phyloP scores from a whole-genome alignment of 2,113 vertebrate species.

The Cromileptes altivelis region DNA sequence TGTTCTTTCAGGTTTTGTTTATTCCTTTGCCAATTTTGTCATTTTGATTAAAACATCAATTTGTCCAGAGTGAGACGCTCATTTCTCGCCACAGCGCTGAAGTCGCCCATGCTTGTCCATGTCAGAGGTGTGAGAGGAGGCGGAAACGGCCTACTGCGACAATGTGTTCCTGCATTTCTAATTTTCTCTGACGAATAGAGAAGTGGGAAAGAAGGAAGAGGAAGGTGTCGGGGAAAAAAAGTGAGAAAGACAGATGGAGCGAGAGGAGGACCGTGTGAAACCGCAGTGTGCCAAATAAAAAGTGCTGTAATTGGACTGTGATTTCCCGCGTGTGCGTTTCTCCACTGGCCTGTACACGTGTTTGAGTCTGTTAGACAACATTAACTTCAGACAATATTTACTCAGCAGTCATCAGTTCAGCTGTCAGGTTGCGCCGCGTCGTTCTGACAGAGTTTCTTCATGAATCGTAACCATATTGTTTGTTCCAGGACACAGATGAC shows the following conservation, averaged over 20 bases:
- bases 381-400: slow-evolving; percentile 64
- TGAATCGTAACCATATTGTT: slow-evolving; percentile 35
- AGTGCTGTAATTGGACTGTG: slow-evolving; percentile 59
- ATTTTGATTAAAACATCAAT: not conserved
- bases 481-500: slow-evolving; percentile 27
- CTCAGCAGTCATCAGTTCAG: slow-evolving; percentile 47
- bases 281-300: slow-evolving; percentile 45
- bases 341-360: slow-evolving; percentile 43
- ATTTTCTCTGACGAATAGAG: slow-evolving; percentile 64
- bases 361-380: slow-evolving; percentile 51
- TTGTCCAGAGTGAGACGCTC: slow-evolving; percentile 6
- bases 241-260: slow-evolving; percentile 74
- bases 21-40: not conserved
- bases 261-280: slow-evolving; percentile 53
- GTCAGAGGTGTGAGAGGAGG: slow-evolving; percentile 72
- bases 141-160: slow-evolving; percentile 71
- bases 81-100: not conserved
- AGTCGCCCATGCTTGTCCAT: slow-evolving; percentile 46
- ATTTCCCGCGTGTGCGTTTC: slow-evolving; percentile 50
- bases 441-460: not conserved
- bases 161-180: slow-evolving; percentile 76
- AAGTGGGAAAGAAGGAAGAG: slow-evolving; percentile 67
- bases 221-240: slow-evolving; percentile 70
- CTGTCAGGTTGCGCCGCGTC: slow-evolving; percentile 39
- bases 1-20: not conserved